Percentiles rank a stretch among this genome's conserved stretches.
Evolutionary conservation across 37 sponge, comb jelly and placozoan genomes (phyloP).

Genomic region (Ianthella basta): DNA sequence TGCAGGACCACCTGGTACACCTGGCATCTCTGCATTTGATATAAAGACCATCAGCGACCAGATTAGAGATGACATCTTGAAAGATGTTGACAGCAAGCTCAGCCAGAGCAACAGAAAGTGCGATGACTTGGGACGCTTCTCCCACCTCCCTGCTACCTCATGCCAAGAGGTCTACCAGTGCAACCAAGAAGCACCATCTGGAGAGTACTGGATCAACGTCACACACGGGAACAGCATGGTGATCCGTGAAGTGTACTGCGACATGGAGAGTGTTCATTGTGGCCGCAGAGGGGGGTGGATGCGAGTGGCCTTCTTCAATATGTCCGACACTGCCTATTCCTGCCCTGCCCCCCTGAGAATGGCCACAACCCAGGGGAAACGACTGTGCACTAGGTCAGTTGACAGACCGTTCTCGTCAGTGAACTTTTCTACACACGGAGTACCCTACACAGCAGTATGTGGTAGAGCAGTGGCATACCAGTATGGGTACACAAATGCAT

Average conservation of each 20-base stretch:
- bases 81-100: neutral
- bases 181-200: neutral
- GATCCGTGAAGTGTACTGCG: conserved; percentile 6
- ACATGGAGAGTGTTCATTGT: neutral
- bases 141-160: neutral
- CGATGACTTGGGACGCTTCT: neutral
- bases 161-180: conserved; percentile 1
- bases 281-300: conserved; percentile 21
- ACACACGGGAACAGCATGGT: neutral
- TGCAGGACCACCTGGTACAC: neutral
- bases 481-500: conserved; percentile 9
- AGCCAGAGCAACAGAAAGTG: neutral
- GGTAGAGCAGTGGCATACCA: conserved; percentile 5
- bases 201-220: conserved; percentile 6
- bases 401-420: conserved; percentile 7
- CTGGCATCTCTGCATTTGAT: neutral
- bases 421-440: neutral
- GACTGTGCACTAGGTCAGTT: conserved; percentile 15
- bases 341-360: neutral
- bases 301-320: conserved; percentile 23
- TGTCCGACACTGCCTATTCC: neutral
- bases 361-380: neutral
- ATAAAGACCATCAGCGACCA: neutral
- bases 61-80: neutral
- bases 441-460: conserved; percentile 9